Conservation (phyloP, 2,113 vertebrate genomes). For the Gulo gulo region DNA sequence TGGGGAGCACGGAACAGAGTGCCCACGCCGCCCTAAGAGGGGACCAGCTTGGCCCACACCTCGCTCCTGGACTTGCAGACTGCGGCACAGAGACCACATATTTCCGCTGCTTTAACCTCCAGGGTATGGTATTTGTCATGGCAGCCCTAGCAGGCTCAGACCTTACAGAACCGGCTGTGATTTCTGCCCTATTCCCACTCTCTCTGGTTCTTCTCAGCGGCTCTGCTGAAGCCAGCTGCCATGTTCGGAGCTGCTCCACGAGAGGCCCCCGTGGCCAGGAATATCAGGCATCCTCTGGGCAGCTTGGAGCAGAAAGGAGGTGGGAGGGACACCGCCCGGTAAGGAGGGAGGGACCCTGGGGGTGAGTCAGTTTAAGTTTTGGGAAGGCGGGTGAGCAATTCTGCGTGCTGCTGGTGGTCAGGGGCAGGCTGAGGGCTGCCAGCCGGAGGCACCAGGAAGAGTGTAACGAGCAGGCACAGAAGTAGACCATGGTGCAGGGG, state of each 20-base stretch:
- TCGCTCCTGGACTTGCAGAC: neutral
- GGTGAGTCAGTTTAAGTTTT: neutral
- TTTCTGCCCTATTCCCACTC: neutral
- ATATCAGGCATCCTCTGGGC: neutral
- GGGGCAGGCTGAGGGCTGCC: neutral
- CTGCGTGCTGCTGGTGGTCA: neutral
- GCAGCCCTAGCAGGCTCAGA: neutral
- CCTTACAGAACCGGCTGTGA: neutral
- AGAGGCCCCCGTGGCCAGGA: neutral
- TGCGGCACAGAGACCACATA: neutral
- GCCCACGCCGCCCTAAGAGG: neutral
- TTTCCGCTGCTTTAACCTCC: neutral
- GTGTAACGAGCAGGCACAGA: neutral
- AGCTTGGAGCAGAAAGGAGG: neutral
- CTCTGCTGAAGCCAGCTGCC: neutral
- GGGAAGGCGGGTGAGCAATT: neutral
- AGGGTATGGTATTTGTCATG: neutral
- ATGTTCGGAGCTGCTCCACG: neutral
- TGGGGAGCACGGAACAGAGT: neutral
- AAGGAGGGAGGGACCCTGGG: neutral
- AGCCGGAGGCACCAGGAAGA: neutral
- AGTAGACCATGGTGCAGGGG: neutral
- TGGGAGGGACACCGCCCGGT: too few species aligned
- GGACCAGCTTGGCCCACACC: neutral
- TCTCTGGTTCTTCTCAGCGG: neutral